Evolutionary conservation across 2,797 vertebrate species (phyloP), one percentile per base, ranked within the genome.

Genomic region (Hipposideros larvatus): DNA sequence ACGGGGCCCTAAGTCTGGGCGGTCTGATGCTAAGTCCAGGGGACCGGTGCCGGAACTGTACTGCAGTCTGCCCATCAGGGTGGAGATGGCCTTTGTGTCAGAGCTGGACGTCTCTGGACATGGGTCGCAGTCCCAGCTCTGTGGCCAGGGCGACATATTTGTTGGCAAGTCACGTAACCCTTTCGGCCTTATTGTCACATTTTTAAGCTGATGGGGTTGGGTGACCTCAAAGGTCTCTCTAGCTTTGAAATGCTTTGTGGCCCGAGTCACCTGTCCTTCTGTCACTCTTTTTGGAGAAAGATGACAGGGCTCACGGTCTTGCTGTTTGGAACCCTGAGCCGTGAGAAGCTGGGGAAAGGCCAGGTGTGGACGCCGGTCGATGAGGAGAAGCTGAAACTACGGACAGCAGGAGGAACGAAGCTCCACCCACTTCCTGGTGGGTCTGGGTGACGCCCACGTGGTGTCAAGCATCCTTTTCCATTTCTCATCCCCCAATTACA

Each of bases 21-120:
- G 31, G 34, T n/a, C 71, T 48, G 46, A 2, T 3, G 24, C 65
- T 4, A 5, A 66, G 13, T 7, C 28, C 0, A 1, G 48, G 11
- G 7, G n/a, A 48, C 22, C 16, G 5, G 9, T 7, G 26, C 26
- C 8, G 0, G 7, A 13, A 13, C 9, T 13, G 24, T 0, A 0
- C 3, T 11, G 41, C 28, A 7, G 4, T 4, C n/a, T 31, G 5
- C 31, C 13, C 22, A 1, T 4, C 5, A 0, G 65, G n/a, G 21
- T 1, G 8, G 21, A 21, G 7, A 3, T 0, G 3, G 28, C 46
- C 24, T 0, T 1, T 4, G 3, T 21, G 8, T 28, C 61, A 0
- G 18, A 34, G 2, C 34, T 11, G 0, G 80, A 11, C 4, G 0
- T 15, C 46, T 5, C 61, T 11, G 14, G 68, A 5, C 18, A 55